Percentiles rank a stretch among this genome's conserved stretches.
Evolutionary conservation across 2,888 invertebrate genomes (phyloP).

Genomic region (Dusona sp.): DNA sequence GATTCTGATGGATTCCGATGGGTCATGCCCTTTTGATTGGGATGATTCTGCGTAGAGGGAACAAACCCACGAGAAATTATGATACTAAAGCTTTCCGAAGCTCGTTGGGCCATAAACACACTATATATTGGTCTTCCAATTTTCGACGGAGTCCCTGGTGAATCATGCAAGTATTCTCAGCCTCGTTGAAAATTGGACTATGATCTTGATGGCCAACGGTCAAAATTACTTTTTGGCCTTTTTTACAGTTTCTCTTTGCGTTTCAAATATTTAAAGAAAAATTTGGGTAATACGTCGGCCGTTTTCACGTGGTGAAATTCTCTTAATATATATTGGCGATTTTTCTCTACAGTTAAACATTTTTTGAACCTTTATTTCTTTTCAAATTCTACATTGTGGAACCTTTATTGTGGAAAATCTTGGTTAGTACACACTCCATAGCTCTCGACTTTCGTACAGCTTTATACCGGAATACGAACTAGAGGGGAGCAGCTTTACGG

Average conservation of each 20-base stretch:
- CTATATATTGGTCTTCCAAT: constrained; percentile 24
- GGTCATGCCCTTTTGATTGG: constrained; percentile 36
- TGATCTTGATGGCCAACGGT: constrained; percentile 25
- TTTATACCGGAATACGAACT: constrained; percentile 1
- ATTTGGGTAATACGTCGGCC: background rate
- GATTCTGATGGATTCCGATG: constrained; percentile 43
- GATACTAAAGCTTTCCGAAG: constrained; percentile 24
- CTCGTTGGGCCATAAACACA: constrained; percentile 21
- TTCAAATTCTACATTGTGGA: background rate
- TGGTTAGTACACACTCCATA: background rate
- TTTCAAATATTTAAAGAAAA: background rate
- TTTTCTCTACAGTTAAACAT: background rate
- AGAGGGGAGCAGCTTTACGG: constrained; percentile 6
- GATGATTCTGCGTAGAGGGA: constrained; percentile 39
- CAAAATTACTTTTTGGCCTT: constrained; percentile 24
- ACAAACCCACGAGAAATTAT: constrained; percentile 47
- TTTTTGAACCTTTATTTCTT: background rate
- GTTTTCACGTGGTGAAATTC: background rate
- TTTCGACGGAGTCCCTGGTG: constrained; percentile 34
- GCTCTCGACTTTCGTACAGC: background rate
- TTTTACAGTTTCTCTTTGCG: background rate
- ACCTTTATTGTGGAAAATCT: constrained; percentile 18
- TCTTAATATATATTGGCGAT: background rate
- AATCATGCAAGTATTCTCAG: constrained; percentile 16
- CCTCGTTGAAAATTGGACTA: constrained; percentile 38